A percentile compares a stretch with the other conserved stretches of the same genome.
phyloP scores from a whole-genome alignment of 2,888 invertebrate genomes.

The Adelognathus sp. region DNA sequence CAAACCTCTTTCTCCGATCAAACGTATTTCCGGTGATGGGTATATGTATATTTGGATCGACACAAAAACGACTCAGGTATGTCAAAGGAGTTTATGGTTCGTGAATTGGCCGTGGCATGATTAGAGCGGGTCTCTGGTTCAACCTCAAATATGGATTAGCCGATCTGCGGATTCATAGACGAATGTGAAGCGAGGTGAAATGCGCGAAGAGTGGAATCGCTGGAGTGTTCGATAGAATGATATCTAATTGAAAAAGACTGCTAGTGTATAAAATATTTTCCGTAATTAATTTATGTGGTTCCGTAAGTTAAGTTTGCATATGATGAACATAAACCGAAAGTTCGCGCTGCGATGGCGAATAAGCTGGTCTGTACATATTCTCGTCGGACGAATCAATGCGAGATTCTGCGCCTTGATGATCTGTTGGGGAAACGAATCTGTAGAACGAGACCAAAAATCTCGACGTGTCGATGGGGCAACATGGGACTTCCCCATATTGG shows the following conservation, averaged over 20 bases:
- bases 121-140: background rate
- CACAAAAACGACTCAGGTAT: background rate
- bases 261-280: slow-evolving; percentile 25
- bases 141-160: background rate
- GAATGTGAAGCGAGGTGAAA: background rate
- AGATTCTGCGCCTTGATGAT: no score
- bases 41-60: no score
- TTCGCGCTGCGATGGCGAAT: background rate
- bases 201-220: background rate
- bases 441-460: no score
- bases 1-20: no score
- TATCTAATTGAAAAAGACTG: slow-evolving; percentile 29
- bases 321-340: background rate
- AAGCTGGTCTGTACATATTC: no score
- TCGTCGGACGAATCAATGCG: no score
- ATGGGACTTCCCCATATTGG: no score
- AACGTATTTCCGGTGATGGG: no score
- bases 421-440: no score
- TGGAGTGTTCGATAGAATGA: background rate
- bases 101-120: background rate
- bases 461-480: no score
- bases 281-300: slow-evolving; percentile 43
- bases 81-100: background rate
- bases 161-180: background rate
- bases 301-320: background rate